Evolutionary conservation across 2,113 vertebrate species (phyloP), one percentile per base, ranked within the genome.

Genomic region (Symphodus melops): DNA sequence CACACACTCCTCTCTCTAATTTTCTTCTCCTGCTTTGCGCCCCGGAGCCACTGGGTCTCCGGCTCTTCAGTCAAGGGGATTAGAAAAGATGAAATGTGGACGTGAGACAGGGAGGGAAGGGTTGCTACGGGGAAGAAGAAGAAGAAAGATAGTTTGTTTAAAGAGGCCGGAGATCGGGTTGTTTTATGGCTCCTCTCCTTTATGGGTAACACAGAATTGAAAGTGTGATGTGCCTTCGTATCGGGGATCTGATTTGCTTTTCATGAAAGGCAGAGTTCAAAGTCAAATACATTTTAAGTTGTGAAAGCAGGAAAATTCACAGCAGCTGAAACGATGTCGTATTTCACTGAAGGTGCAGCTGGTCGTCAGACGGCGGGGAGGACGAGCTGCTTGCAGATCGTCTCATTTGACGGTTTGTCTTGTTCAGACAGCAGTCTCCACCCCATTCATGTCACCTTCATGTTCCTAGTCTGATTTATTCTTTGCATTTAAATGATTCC

Each of bases 61-160:
- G 73, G 72, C 82, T 80, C 87, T 86, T 84, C 81, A 81, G 75
- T 84, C 53, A 65, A 84, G 76, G 72, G 83, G 83, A 89, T 91
- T 86, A 83, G 69, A 73, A 48, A 81, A 75, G 74, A 62, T 53
- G 68, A 55, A 75, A 75, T 83, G 79, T 69, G 78, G 68, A 68
- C 0, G 69, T 33, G 56, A 73, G 71, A 64, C 5, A 1, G 53
- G n/a, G 21, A 37, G 28, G 46, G 53, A 59, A 66, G n/a, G 77
- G 8, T 14, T 52, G 53, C 23, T 77, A 37, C 9, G 37, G 54
- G 42, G 37, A 41, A 48, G 78, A 76, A 51, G 62, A 8, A 39
- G 67, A 49, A 73, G 57, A 70, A 83, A 72, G 68, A 72, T 28
- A 41, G 57, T 55, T 61, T 46, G 68, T 68, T 67, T 70, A 44